These are phyloP conservation scores for Urosaurus nigricauda DNA, from an alignment of 2,797 vertebrate species.

Conservation along the genomic window DNA sequence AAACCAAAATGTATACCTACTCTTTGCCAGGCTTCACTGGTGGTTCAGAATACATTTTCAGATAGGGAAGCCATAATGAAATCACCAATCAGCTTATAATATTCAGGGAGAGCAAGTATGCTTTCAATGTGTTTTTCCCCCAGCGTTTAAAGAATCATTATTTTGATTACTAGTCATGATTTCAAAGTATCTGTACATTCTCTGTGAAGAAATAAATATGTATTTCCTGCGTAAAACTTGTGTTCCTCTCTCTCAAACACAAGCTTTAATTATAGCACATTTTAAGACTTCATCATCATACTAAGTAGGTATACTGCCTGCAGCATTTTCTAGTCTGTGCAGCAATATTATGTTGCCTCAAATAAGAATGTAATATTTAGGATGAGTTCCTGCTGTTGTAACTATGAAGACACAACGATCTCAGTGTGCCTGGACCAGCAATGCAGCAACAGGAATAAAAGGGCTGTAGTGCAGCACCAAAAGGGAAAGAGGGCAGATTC, in stretches of 20 bases:
- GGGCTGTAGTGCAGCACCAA: no score
- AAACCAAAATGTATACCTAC: background rate
- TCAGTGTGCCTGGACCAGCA: no score
- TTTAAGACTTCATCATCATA: background rate
- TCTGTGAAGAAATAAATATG: background rate
- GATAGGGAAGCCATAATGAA: background rate
- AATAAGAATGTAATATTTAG: background rate
- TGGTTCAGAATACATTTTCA: background rate
- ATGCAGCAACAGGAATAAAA: no score
- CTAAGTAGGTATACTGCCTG: background rate
- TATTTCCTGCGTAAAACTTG: background rate
- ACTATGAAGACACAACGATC: no score
- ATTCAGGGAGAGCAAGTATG: background rate
- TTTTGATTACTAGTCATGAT: background rate
- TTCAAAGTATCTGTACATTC: background rate
- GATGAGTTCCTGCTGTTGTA: no score
- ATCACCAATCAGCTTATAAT: background rate
- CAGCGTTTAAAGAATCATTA: background rate
- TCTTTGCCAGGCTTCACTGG: background rate
- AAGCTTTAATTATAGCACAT: background rate
- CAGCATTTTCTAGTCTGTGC: background rate
- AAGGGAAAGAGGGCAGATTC: no score
- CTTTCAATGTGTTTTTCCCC: background rate
- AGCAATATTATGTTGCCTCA: background rate
- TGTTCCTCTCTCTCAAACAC: background rate